A percentile compares a stretch with the other conserved stretches of the same genome.
Conservation (phyloP, 1,140 invertebrate genomes). For the Atta colombica region DNA sequence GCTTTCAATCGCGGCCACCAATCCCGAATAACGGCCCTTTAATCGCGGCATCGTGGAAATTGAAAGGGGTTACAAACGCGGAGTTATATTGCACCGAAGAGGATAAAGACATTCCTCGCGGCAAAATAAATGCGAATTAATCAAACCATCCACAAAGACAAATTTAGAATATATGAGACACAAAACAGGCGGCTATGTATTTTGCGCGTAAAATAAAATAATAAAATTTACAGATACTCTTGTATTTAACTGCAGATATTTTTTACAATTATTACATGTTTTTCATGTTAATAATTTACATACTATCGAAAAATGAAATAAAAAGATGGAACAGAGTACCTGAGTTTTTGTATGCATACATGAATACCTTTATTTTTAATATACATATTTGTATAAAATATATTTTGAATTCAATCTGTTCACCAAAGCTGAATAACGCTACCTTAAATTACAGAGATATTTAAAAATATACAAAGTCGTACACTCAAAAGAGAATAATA, state of each 20-base stretch:
- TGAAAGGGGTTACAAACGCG: constrained; percentile 57
- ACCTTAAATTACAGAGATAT: constrained; percentile 6
- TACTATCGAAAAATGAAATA: neutral
- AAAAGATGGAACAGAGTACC: neutral
- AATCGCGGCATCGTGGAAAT: constrained; percentile 61
- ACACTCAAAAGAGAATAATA: neutral
- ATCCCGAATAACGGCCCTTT: constrained; percentile 59
- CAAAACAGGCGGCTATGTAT: neutral
- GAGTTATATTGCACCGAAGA: constrained; percentile 32
- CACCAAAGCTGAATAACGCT: neutral
- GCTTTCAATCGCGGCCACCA: constrained; percentile 52
- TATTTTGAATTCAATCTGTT: neutral
- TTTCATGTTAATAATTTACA: neutral
- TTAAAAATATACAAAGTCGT: neutral
- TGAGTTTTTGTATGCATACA: neutral
- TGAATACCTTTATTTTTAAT: constrained; percentile 22
- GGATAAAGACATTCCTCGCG: constrained; percentile 57
- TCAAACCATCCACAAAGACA: constrained; percentile 18
- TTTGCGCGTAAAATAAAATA: neutral
- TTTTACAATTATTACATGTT: neutral
- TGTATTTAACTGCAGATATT: neutral
- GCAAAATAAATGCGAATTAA: constrained; percentile 58
- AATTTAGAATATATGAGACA: neutral
- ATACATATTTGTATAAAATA: neutral
- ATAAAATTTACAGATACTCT: neutral